phyloP scores from a whole-genome alignment of 2,888 invertebrate genomes.

The Drosophila anomalata region DNA sequence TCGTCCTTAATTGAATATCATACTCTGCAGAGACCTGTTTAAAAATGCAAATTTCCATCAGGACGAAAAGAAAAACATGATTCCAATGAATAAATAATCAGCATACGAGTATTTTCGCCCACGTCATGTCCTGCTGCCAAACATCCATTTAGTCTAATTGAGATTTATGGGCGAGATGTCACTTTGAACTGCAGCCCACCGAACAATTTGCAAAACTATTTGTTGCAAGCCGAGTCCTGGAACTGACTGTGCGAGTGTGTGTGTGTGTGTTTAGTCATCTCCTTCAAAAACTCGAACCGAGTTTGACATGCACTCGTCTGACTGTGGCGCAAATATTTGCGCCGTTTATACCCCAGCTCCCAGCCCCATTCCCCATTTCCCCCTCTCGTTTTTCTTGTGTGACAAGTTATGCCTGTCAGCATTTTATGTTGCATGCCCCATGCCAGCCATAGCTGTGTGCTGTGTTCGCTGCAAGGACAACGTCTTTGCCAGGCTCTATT shows the following conservation, averaged over 20 bases:
- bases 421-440: conserved; percentile 52
- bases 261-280: not conserved
- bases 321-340: conserved; percentile 68
- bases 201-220: not conserved
- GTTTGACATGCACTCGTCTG: conserved; percentile 71
- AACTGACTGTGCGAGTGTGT: not conserved
- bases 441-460: conserved; percentile 25
- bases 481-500: conserved; percentile 54
- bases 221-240: conserved; percentile 13
- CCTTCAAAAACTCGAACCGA: conserved; percentile 45
- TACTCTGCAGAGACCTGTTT: not conserved
- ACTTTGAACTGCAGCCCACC: conserved; percentile 14
- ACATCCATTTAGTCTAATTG: conserved; percentile 54
- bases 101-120: conserved; percentile 51
- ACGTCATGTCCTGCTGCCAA: conserved; percentile 56
- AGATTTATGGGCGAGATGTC: conserved; percentile 51
- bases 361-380: too few relatives aligned
- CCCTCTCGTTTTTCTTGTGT: conserved; percentile 10
- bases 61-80: not conserved
- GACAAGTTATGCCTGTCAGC: conserved; percentile 75
- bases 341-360: too few relatives aligned
- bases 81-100: conserved; percentile 19
- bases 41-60: not conserved
- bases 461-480: conserved; percentile 40
- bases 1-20: conserved; percentile 11